These are phyloP conservation scores for Erithacus rubecula DNA, from an alignment of 2,797 vertebrate genomes.

Conservation along the genomic window DNA sequence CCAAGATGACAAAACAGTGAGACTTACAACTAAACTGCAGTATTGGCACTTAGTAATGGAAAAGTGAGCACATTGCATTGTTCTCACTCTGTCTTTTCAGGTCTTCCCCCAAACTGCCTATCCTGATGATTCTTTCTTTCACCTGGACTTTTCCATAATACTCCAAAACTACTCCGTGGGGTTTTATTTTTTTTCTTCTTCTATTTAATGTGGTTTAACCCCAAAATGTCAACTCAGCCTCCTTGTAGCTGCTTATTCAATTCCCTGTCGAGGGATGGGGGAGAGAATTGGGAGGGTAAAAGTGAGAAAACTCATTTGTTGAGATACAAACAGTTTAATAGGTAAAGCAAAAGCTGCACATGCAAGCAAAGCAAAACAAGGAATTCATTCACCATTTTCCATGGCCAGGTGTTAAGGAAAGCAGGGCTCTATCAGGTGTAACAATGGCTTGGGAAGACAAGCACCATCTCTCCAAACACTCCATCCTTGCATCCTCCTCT, in stretches of 20 bases:
- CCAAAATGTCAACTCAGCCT: fast-evolving
- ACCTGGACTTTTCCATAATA: not conserved
- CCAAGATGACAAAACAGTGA: not conserved
- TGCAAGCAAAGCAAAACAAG: not conserved
- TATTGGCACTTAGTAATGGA: not conserved
- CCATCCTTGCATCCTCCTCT: not conserved
- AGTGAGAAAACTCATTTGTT: not conserved
- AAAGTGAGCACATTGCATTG: not conserved
- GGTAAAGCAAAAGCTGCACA: not conserved
- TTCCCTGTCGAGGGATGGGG: not conserved
- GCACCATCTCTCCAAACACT: not conserved
- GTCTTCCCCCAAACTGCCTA: not conserved
- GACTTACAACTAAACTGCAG: not conserved
- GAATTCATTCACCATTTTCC: not conserved
- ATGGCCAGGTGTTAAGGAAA: not conserved
- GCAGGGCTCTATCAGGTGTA: not conserved
- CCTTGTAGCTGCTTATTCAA: not conserved
- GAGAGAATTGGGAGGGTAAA: not conserved
- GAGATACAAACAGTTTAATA: not conserved
- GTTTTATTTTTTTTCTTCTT: not conserved
- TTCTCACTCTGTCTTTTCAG: not conserved
- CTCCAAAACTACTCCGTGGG: not conserved
- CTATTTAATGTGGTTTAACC: not conserved
- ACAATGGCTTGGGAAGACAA: not conserved
- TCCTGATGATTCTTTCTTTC: not conserved